A percentile compares a stretch with the other conserved stretches of the same genome.
phyloP scores from a whole-genome alignment of 92 coral and sea anemone genomes.

The Palythoa heliodiscus region DNA sequence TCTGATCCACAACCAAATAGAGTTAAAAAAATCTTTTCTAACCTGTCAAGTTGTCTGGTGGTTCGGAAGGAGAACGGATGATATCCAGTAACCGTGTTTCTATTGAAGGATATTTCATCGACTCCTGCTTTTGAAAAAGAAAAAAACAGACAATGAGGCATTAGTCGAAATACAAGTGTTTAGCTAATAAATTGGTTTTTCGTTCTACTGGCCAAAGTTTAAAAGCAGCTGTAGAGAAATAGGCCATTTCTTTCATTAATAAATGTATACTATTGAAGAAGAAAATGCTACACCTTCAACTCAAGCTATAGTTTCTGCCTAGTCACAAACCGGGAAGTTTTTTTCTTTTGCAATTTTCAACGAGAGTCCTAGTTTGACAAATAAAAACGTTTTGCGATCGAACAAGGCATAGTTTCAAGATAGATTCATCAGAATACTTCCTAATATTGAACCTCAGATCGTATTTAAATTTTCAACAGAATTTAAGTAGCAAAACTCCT shows the following conservation, averaged over 20 bases:
- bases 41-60: constrained; percentile 96
- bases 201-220: constrained; percentile 46
- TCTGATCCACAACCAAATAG: constrained; percentile 28
- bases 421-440: background rate
- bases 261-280: constrained; percentile 83
- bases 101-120: constrained; percentile 92
- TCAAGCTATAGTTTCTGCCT: background rate
- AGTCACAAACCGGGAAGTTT: constrained; percentile 16
- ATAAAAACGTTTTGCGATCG: constrained; percentile 2
- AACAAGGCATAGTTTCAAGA: background rate
- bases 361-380: background rate
- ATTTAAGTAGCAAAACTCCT: constrained; percentile 2
- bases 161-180: constrained; percentile 23
- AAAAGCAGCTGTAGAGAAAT: constrained; percentile 82
- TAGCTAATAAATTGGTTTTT: constrained; percentile 35
- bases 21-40: constrained; percentile 34
- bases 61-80: constrained; percentile 95
- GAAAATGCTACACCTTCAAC: constrained; percentile 52
- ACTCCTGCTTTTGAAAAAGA: constrained; percentile 61
- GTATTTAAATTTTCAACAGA: background rate
- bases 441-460: background rate
- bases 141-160: constrained; percentile 41
- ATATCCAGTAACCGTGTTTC: constrained; percentile 97
- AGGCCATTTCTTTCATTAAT: constrained; percentile 80
- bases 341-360: constrained; percentile 6